phyloP scores from a whole-genome alignment of 2,888 invertebrate species.

The Lasiommata megera region DNA sequence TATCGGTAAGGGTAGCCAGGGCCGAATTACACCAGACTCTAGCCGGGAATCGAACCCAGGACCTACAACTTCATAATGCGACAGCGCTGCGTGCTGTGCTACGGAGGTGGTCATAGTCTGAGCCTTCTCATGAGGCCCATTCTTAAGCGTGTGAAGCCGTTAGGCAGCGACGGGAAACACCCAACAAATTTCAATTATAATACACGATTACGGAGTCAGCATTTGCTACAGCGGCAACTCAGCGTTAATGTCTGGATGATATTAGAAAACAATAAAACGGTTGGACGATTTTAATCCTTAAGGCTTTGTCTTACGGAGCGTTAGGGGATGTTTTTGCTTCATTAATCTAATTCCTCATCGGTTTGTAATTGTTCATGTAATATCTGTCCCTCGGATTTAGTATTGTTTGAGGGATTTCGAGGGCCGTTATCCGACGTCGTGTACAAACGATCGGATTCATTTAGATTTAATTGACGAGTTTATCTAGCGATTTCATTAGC shows the following conservation, averaged over 20 bases:
- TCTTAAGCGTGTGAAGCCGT: no score
- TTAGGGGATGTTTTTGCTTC: conserved; percentile 62
- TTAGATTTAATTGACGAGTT: conserved; percentile 12
- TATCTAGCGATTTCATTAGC: neutral
- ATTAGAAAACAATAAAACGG: conserved; percentile 68
- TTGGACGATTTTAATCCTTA: conserved; percentile 58
- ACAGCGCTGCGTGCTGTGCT: no score
- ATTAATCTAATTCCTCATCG: conserved; percentile 60
- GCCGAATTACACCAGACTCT: no score
- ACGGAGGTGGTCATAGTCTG: no score
- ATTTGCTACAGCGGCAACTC: conserved; percentile 13
- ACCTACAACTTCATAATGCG: no score
- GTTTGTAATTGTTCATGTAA: conserved; percentile 54
- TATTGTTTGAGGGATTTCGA: conserved; percentile 7
- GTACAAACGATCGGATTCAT: conserved; percentile 1
- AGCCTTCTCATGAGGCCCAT: no score
- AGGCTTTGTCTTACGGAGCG: conserved; percentile 54
- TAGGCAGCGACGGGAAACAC: neutral
- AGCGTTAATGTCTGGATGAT: conserved; percentile 37
- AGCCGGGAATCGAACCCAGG: no score
- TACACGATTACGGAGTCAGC: neutral
- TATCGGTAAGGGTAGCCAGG: no score
- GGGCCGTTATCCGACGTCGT: conserved; percentile 13
- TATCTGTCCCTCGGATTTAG: conserved; percentile 27
- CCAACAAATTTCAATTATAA: conserved; percentile 4